Percentiles rank a stretch among this genome's conserved stretches.
These are phyloP conservation scores for Xiphophorus couchianus DNA, from an alignment of 2,113 vertebrate genomes.

Conservation along the genomic window DNA sequence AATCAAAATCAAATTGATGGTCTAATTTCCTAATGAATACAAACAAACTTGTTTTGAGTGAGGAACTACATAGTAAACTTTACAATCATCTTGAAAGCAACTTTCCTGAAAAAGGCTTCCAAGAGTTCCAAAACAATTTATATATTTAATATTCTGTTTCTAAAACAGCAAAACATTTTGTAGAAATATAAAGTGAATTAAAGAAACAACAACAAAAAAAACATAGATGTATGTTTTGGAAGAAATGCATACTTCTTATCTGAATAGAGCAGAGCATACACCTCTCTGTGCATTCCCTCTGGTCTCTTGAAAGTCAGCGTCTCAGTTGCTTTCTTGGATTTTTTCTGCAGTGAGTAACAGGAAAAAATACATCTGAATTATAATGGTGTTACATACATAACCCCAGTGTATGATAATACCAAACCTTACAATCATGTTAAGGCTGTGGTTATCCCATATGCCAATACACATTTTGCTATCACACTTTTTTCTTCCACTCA, in stretches of 20 bases:
- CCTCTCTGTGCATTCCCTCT: conserved; percentile 98
- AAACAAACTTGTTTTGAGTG: too few relatives aligned
- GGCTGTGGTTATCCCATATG: background rate
- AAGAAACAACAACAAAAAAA: background rate
- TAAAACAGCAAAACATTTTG: too few relatives aligned
- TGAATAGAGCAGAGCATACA: conserved; percentile 97
- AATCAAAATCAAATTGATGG: too few relatives aligned
- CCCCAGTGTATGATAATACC: background rate
- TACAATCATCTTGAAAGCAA: too few relatives aligned
- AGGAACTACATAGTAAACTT: too few relatives aligned
- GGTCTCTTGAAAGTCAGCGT: conserved; percentile 96
- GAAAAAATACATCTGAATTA: background rate
- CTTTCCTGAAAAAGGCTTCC: too few relatives aligned
- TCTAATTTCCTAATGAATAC: too few relatives aligned
- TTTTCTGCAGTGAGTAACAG: conserved; percentile 85
- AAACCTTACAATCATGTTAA: background rate
- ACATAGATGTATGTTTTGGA: background rate
- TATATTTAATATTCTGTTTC: too few relatives aligned
- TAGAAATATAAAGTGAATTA: too few relatives aligned
- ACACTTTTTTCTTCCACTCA: background rate
- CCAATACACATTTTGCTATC: background rate
- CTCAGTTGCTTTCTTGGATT: conserved; percentile 94
- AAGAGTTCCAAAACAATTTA: too few relatives aligned
- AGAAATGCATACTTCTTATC: conserved; percentile 93
- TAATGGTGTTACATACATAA: background rate